A percentile compares a stretch with the other conserved stretches of the same genome.
These are phyloP conservation scores for Eudasyphora cyanicolor DNA, from an alignment of 2,888 invertebrate species.

Conservation along the genomic window DNA sequence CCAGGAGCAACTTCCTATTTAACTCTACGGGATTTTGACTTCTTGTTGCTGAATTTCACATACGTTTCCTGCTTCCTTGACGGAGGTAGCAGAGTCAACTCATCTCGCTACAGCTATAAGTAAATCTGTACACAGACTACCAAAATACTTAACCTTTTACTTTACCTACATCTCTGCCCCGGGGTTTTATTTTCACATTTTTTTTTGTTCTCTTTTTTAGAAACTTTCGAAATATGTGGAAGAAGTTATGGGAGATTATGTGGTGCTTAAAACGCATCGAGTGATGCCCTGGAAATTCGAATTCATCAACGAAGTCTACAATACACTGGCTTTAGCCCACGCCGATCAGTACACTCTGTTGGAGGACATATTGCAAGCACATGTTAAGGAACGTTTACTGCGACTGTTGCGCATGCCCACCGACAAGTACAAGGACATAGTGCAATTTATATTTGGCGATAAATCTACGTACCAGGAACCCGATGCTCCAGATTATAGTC, in stretches of 20 bases:
- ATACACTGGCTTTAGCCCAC: conserved; percentile 76
- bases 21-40: too few relatives aligned
- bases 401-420: conserved; percentile 67
- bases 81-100: too few relatives aligned
- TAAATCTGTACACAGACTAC: too few relatives aligned
- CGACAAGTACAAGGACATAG: conserved; percentile 71
- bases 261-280: conserved; percentile 75
- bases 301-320: conserved; percentile 78
- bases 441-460: conserved; percentile 74
- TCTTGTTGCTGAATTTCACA: too few relatives aligned
- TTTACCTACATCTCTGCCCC: too few relatives aligned
- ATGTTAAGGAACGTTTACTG: conserved; percentile 59
- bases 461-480: conserved; percentile 70
- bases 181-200: too few relatives aligned
- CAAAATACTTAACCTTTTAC: too few relatives aligned
- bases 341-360: conserved; percentile 72
- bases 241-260: conserved; percentile 75
- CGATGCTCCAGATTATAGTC: conserved; percentile 68
- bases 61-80: too few relatives aligned
- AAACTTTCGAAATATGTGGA: conserved; percentile 74
- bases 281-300: conserved; percentile 79
- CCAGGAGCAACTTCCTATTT: too few relatives aligned
- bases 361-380: conserved; percentile 50
- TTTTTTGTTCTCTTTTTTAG: conserved; percentile 66
- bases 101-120: too few relatives aligned